These are phyloP conservation scores for Lissonota sp. DNA, from an alignment of 2,888 invertebrate genomes.

Conservation along the genomic window DNA sequence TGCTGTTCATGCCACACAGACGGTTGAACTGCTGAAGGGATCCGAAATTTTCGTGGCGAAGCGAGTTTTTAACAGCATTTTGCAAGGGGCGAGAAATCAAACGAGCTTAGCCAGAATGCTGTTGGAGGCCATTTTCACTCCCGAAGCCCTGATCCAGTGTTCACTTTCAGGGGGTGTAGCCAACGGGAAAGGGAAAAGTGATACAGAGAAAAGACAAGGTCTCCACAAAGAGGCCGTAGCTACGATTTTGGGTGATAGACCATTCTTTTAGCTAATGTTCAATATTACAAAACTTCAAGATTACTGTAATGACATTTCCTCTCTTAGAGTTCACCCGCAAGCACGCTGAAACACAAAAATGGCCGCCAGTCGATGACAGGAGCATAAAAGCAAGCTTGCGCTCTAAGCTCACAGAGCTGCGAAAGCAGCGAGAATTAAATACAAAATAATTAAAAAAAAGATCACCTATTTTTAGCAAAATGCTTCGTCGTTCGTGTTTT, in stretches of 20 bases:
- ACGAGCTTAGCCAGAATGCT: constrained; percentile 1
- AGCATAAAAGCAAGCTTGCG: background rate
- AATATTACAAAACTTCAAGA: background rate
- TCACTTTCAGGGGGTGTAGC: background rate
- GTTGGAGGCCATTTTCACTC: background rate
- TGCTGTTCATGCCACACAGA: background rate
- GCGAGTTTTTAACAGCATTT: background rate
- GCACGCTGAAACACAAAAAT: background rate
- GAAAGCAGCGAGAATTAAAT: background rate
- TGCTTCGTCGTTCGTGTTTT: no score
- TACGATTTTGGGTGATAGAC: background rate
- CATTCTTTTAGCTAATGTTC: background rate
- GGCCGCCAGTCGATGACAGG: background rate
- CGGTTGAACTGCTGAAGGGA: background rate
- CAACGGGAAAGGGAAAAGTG: background rate
- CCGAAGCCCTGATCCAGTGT: background rate
- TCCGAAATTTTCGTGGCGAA: background rate
- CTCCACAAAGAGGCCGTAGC: background rate
- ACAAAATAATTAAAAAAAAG: background rate
- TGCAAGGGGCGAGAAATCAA: background rate
- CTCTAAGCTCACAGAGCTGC: background rate
- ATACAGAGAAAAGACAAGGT: background rate
- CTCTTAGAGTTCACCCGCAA: background rate
- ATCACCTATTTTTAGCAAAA: no score
- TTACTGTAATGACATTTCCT: background rate